These are phyloP conservation scores for Toxotes jaculatrix DNA, from an alignment of 2,113 vertebrate species.

Conservation along the genomic window DNA sequence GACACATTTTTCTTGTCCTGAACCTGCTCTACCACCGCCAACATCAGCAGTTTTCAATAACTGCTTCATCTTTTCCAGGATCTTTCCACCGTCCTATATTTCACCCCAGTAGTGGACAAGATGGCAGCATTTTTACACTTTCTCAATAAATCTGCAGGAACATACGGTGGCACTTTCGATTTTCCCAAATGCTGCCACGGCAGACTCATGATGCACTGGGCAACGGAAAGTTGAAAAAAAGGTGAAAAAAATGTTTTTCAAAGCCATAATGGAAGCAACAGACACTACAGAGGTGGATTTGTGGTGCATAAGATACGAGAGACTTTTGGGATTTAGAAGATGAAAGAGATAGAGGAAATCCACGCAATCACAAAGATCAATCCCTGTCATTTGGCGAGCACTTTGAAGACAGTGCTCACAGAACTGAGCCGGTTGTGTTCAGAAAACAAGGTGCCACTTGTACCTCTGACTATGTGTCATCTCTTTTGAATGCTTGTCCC, in stretches of 20 bases:
- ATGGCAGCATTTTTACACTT: conserved; percentile 56
- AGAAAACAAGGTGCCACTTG: conserved; percentile 9
- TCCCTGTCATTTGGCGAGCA: conserved; percentile 39
- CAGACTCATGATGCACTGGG: conserved; percentile 41
- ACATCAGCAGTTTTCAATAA: conserved; percentile 68
- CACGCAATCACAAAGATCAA: conserved; percentile 43
- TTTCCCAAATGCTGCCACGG: conserved; percentile 30
- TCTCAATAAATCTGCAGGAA: conserved; percentile 59
- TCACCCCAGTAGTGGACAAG: conserved; percentile 41
- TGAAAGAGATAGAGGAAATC: conserved; percentile 34
- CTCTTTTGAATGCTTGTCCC: not conserved
- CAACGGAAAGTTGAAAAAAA: conserved; percentile 22
- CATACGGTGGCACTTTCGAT: conserved; percentile 43
- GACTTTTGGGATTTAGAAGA: conserved; percentile 54
- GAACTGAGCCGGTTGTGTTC: not conserved
- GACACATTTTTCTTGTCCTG: conserved; percentile 55
- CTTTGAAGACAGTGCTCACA: conserved; percentile 32
- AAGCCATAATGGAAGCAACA: conserved; percentile 15
- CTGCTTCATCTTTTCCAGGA: conserved; percentile 60
- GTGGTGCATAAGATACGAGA: conserved; percentile 35
- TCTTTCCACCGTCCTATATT: conserved; percentile 37
- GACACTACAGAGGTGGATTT: not conserved
- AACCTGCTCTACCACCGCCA: conserved; percentile 28
- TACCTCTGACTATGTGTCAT: conserved; percentile 3
- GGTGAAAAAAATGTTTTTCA: not conserved